Conservation (phyloP, 2,888 invertebrate species). For the Mythimna loreyi region DNA sequence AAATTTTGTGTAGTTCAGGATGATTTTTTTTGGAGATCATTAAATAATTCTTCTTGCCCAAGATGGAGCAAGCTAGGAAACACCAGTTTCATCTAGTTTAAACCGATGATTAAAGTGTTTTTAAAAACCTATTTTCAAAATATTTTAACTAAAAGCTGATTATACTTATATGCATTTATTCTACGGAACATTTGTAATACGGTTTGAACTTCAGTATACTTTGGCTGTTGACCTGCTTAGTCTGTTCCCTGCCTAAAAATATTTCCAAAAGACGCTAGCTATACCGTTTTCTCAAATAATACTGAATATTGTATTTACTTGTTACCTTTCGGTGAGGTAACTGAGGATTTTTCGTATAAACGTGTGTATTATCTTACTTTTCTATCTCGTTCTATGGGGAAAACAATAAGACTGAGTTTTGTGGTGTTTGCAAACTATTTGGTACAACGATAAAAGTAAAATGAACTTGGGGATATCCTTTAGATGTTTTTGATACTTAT, state of each 20-base stretch:
- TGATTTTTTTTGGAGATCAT: too few relatives aligned
- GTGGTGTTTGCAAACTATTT: not conserved
- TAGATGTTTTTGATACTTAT: not conserved
- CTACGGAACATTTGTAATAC: too few relatives aligned
- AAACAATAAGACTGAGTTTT: conserved; percentile 20
- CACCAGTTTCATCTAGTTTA: too few relatives aligned
- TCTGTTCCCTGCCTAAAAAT: conserved; percentile 44
- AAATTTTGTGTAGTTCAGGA: too few relatives aligned
- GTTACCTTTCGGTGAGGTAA: conserved; percentile 45
- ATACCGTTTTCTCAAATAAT: conserved; percentile 55
- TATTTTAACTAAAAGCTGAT: too few relatives aligned
- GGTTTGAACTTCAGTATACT: too few relatives aligned
- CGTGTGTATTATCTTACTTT: conserved; percentile 35
- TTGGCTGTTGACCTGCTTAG: not conserved
- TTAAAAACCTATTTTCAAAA: too few relatives aligned
- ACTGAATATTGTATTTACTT: conserved; percentile 66
- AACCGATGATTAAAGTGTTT: too few relatives aligned
- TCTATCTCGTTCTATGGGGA: conserved; percentile 22
- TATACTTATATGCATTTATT: too few relatives aligned
- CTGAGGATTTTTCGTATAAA: conserved; percentile 35
- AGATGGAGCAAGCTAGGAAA: too few relatives aligned
- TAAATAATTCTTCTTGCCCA: too few relatives aligned
- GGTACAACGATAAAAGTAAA: not conserved
- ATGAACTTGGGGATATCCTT: not conserved
- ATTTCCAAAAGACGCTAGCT: conserved; percentile 52